Evolutionary conservation across 2,888 invertebrate species (phyloP).

Genomic region (Nymphalis urticae): DNA sequence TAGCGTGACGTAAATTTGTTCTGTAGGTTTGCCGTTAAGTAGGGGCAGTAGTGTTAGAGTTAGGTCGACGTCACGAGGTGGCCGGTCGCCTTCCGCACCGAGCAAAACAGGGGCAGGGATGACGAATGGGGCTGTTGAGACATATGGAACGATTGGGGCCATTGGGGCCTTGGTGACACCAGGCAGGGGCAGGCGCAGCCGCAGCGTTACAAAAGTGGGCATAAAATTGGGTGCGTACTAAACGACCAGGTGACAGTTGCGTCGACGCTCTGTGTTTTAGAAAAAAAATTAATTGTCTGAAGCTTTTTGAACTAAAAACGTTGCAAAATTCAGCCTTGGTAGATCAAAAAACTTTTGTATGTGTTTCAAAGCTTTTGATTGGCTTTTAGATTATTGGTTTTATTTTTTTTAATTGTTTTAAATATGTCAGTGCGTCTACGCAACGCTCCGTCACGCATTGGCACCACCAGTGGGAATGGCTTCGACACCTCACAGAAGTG

Average conservation of each 20-base stretch:
- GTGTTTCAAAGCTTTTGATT: slow-evolving; percentile 34
- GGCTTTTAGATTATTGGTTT: slow-evolving; percentile 41
- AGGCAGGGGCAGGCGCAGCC: slow-evolving; percentile 69
- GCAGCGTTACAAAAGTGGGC: slow-evolving; percentile 78
- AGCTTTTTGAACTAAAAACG: slow-evolving; percentile 20
- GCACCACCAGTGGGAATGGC: slow-evolving; percentile 74
- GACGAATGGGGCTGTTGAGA: slow-evolving; percentile 44
- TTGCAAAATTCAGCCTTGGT: slow-evolving; percentile 1
- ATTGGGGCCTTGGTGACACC: slow-evolving; percentile 56
- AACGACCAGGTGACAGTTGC: slow-evolving; percentile 61
- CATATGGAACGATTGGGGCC: slow-evolving; percentile 40
- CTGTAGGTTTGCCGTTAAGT: slow-evolving; percentile 85
- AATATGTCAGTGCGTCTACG: slow-evolving; percentile 72
- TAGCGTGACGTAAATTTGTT: slow-evolving; percentile 56
- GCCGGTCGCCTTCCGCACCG: slow-evolving; percentile 73
- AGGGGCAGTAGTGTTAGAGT: slow-evolving; percentile 82
- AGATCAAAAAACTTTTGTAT: slow-evolving; percentile 10
- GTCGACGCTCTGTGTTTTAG: slow-evolving; percentile 73
- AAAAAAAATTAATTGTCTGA: slow-evolving; percentile 31
- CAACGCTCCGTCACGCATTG: slow-evolving; percentile 73
- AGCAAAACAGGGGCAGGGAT: slow-evolving; percentile 58
- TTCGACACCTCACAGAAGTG: slow-evolving; percentile 66
- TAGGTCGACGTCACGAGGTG: slow-evolving; percentile 78
- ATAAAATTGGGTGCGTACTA: slow-evolving; percentile 81
- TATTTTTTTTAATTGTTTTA: slow-evolving; percentile 37